A percentile compares a stretch with the other conserved stretches of the same genome.
Evolutionary conservation across 2,797 vertebrate species (phyloP).

Genomic region (Hydrolagus colliei): DNA sequence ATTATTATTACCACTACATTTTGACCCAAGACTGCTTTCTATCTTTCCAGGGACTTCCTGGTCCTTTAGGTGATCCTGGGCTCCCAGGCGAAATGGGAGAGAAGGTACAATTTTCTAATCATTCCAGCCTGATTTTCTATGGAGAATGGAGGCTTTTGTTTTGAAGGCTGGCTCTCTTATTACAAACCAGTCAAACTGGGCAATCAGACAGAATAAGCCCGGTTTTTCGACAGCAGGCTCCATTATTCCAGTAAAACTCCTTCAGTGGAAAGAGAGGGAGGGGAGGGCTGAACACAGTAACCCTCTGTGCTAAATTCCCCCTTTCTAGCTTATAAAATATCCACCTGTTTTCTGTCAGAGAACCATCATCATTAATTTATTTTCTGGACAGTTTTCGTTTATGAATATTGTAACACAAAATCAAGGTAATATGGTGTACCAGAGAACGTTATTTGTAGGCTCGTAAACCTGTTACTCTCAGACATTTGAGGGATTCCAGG

Average conservation of each 20-base stretch:
- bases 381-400: neutral
- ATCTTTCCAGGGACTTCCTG: constrained; percentile 52
- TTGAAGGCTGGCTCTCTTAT: constrained; percentile 16
- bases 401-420: neutral
- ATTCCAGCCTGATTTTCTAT: neutral
- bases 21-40: constrained; percentile 43
- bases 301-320: neutral
- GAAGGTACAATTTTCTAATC: constrained; percentile 65
- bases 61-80: constrained; percentile 57
- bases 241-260: neutral
- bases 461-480: neutral
- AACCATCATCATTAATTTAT: neutral
- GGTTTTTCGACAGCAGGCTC: neutral
- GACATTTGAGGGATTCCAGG: neutral
- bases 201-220: constrained; percentile 24
- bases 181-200: constrained; percentile 24
- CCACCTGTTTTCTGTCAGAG: constrained; percentile 20
- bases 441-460: neutral
- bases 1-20: neutral
- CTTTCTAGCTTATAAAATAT: neutral
- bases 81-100: constrained; percentile 74
- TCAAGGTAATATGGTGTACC: neutral
- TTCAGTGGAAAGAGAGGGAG: neutral
- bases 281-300: neutral
- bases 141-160: constrained; percentile 32